These are phyloP conservation scores for Poeciliopsis turrubarensis DNA, from an alignment of 2,113 vertebrate species.

Conservation along the genomic window DNA sequence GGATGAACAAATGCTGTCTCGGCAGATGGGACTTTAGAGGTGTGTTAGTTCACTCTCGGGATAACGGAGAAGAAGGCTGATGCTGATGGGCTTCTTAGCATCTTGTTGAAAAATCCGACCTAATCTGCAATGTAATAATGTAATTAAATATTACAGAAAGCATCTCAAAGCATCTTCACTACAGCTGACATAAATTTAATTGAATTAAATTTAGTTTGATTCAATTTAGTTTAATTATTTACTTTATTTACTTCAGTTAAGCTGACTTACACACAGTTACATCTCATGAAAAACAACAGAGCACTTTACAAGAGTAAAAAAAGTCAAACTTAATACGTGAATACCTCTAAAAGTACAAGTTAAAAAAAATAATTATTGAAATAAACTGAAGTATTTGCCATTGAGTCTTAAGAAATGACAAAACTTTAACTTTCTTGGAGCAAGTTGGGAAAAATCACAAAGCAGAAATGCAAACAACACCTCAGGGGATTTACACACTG, in stretches of 20 bases:
- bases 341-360: neutral
- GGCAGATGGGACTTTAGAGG: conserved; percentile 80
- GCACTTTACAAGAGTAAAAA: no score
- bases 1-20: conserved; percentile 64
- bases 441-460: neutral
- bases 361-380: neutral
- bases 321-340: no score
- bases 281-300: no score
- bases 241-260: neutral
- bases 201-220: no score
- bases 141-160: no score
- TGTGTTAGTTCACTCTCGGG: conserved; percentile 57
- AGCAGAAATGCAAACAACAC: conserved; percentile 26
- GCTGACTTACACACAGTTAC: neutral
- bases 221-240: neutral
- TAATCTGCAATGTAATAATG: no score
- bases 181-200: no score
- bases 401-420: neutral
- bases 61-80: conserved; percentile 22
- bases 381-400: neutral
- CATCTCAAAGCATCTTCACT: no score
- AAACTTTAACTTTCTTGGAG: neutral
- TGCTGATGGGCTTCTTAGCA: conserved; percentile 12
- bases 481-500: conserved; percentile 3
- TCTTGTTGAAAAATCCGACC: neutral